Percentiles rank a stretch among this genome's conserved stretches.
phyloP scores from a whole-genome alignment of 2,797 vertebrate species.

The Bryconaethiops microstoma region DNA sequence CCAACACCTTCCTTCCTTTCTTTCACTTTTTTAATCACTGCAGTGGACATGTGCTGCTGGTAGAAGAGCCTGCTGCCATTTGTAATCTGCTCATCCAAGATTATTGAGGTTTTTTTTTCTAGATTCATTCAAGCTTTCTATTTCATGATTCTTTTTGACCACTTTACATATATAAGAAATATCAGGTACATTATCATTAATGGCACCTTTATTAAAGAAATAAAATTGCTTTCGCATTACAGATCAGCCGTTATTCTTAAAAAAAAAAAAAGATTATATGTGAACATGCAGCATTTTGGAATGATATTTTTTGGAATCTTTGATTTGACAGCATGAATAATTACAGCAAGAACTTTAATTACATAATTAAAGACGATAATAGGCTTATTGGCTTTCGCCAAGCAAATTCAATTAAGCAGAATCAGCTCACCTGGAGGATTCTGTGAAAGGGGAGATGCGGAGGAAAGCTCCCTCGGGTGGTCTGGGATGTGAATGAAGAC shows the following conservation, averaged over 20 bases:
- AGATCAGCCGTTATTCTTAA: too few relatives aligned
- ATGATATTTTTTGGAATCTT: too few relatives aligned
- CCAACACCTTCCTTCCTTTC: constrained; percentile 56
- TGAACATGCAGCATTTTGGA: too few relatives aligned
- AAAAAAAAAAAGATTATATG: too few relatives aligned
- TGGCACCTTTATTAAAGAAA: too few relatives aligned
- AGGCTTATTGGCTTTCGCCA: neutral
- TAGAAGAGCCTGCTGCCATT: neutral
- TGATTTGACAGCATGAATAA: neutral
- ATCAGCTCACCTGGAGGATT: constrained; percentile 24
- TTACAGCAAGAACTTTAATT: too few relatives aligned
- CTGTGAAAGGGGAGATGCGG: neutral
- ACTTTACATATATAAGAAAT: too few relatives aligned
- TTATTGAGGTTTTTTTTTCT: neutral
- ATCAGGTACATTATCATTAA: too few relatives aligned
- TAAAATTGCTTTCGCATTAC: too few relatives aligned
- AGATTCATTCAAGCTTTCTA: neutral
- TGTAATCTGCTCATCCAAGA: neutral
- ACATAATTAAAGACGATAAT: neutral
- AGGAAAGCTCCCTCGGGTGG: constrained; percentile 9
- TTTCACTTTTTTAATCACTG: constrained; percentile 51
- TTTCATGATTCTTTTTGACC: too few relatives aligned
- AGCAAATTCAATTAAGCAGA: neutral
- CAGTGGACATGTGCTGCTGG: constrained; percentile 42
- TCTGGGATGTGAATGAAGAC: constrained; percentile 10